These are phyloP conservation scores for Erebia palarica DNA, from an alignment of 2,888 invertebrate species.

Conservation along the genomic window DNA sequence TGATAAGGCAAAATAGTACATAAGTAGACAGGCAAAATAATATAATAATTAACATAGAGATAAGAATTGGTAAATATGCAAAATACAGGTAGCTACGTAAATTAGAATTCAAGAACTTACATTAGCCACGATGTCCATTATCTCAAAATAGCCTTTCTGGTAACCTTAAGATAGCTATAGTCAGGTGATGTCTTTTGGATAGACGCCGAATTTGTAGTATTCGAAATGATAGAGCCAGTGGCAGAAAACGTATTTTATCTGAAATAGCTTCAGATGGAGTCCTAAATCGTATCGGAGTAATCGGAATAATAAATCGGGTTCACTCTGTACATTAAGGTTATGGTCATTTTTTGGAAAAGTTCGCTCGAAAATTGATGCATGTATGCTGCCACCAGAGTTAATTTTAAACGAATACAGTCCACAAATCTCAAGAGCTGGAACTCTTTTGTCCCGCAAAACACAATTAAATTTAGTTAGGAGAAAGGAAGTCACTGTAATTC, in stretches of 20 bases:
- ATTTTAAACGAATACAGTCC: slow-evolving; percentile 54
- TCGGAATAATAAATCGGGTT: slow-evolving; percentile 87
- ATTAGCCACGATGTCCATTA: slow-evolving; percentile 83
- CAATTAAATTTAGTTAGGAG: slow-evolving; percentile 61
- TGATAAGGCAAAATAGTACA: no score
- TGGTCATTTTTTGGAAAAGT: slow-evolving; percentile 77
- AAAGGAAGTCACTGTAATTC: slow-evolving; percentile 68
- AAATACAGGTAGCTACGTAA: neutral
- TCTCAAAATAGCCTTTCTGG: slow-evolving; percentile 48
- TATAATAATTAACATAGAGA: neutral
- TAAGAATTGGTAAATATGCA: neutral
- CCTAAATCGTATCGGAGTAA: slow-evolving; percentile 85
- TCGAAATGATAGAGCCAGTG: slow-evolving; percentile 78
- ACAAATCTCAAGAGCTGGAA: slow-evolving; percentile 23
- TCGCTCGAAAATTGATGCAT: slow-evolving; percentile 71
- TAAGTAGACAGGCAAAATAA: neutral
- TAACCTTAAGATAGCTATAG: slow-evolving; percentile 42
- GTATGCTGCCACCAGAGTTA: slow-evolving; percentile 64
- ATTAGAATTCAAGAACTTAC: slow-evolving; percentile 71
- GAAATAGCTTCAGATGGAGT: slow-evolving; percentile 58
- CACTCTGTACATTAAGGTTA: slow-evolving; percentile 78
- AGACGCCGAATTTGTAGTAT: slow-evolving; percentile 76
- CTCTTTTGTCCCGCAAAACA: slow-evolving; percentile 44
- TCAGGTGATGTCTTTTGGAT: slow-evolving; percentile 77
- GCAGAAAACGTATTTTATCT: slow-evolving; percentile 58